A percentile compares a stretch with the other conserved stretches of the same genome.
Evolutionary conservation across 1,140 invertebrate species (phyloP).

Genomic region (Drosophila micromelanica): DNA sequence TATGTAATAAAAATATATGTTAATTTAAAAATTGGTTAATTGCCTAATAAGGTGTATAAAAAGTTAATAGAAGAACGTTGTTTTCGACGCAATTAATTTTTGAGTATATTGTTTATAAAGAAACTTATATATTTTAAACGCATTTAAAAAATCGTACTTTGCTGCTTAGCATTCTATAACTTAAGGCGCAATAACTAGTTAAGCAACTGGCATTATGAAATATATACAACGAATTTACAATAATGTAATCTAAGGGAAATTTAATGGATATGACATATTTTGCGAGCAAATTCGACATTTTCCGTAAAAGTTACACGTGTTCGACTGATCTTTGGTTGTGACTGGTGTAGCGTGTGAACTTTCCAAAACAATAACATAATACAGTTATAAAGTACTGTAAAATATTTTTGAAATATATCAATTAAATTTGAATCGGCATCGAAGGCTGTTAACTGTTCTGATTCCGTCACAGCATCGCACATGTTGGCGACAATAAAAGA

Average conservation of each 20-base stretch:
- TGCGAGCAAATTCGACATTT: conserved; percentile 24
- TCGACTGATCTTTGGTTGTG: conserved; percentile 5
- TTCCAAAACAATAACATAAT: too few species aligned
- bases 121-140: not conserved
- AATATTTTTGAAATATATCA: not conserved
- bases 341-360: not conserved
- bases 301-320: not conserved
- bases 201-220: conserved; percentile 3
- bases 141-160: conserved; percentile 4
- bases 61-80: too few species aligned
- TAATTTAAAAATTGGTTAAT: not conserved
- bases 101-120: too few species aligned
- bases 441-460: conserved; percentile 18
- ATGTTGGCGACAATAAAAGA: conserved; percentile 31
- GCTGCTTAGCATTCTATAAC: not conserved
- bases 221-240: conserved; percentile 3
- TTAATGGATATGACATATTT: conserved; percentile 10
- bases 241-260: not conserved
- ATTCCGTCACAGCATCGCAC: conserved; percentile 29
- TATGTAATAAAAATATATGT: not conserved
- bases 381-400: not conserved
- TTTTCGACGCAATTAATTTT: too few species aligned
- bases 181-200: not conserved
- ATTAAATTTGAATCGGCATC: conserved; percentile 34
- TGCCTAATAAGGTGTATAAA: too few species aligned